These are phyloP conservation scores for Drosophila monieri DNA, from an alignment of 2,888 invertebrate species.

Conservation along the genomic window DNA sequence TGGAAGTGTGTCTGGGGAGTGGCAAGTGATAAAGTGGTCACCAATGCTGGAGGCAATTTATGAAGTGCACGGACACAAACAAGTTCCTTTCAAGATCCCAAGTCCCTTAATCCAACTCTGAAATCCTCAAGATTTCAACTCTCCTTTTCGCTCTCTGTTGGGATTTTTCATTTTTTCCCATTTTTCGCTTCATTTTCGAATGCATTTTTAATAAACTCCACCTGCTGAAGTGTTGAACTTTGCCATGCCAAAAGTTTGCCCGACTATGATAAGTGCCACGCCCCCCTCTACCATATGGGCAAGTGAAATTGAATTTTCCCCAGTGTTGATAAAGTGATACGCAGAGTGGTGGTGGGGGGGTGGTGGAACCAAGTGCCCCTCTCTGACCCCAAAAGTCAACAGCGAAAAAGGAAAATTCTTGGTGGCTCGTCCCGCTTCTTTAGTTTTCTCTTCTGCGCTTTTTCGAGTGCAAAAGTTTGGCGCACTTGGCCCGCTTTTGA, in stretches of 20 bases:
- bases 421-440: constrained; percentile 28
- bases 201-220: constrained; percentile 52
- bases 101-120: not conserved
- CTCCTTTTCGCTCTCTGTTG: not conserved
- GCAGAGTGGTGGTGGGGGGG: constrained; percentile 3
- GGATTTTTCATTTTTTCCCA: not conserved
- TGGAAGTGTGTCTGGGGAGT: constrained; percentile 29
- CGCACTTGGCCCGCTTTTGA: constrained; percentile 52
- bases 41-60: constrained; percentile 43
- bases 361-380: not conserved
- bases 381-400: constrained; percentile 53
- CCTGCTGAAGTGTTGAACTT: constrained; percentile 40
- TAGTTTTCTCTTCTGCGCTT: constrained; percentile 24
- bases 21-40: constrained; percentile 50
- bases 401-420: constrained; percentile 54
- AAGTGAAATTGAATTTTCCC: constrained; percentile 76
- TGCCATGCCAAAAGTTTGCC: constrained; percentile 45
- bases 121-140: not conserved
- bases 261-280: constrained; percentile 72
- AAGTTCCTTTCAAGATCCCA: not conserved
- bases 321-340: constrained; percentile 71
- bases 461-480: constrained; percentile 65
- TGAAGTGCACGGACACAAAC: constrained; percentile 34
- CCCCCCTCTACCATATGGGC: constrained; percentile 47
- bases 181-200: constrained; percentile 39